phyloP scores from a whole-genome alignment of 2,797 vertebrate species.

The Holocentrus rufus region DNA sequence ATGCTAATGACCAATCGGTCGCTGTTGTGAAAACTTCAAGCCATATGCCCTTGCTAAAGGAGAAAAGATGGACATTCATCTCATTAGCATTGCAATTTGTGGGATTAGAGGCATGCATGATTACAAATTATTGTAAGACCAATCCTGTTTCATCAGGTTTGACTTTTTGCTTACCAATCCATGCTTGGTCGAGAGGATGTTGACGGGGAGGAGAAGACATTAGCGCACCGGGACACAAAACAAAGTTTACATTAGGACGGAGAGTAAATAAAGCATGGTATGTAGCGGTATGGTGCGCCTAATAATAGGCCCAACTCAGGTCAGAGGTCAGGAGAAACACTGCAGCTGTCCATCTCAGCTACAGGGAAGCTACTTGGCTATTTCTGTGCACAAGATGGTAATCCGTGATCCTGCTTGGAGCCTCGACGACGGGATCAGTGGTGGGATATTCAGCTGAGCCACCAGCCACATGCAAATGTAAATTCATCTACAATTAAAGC shows the following conservation, averaged over 20 bases:
- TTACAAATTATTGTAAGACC: conserved; percentile 75
- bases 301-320: conserved; percentile 49
- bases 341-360: conserved; percentile 49
- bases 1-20: conserved; percentile 75
- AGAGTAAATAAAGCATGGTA: conserved; percentile 52
- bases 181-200: conserved; percentile 72
- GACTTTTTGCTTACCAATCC: conserved; percentile 83
- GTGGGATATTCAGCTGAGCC: no score
- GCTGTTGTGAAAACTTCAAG: conserved; percentile 68
- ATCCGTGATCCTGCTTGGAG: background rate
- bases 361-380: background rate
- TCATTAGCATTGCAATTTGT: conserved; percentile 78
- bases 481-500: no score
- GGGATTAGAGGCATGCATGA: conserved; percentile 83
- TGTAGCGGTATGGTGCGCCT: conserved; percentile 25
- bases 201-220: conserved; percentile 62
- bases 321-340: conserved; percentile 51
- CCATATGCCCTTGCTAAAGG: conserved; percentile 67
- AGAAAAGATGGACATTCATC: conserved; percentile 70
- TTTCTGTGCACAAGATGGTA: background rate
- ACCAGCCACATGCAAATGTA: no score
- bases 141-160: conserved; percentile 69
- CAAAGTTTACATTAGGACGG: conserved; percentile 75
- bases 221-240: conserved; percentile 73
- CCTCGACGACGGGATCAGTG: background rate